These are phyloP conservation scores for Nannoperca australis DNA, from an alignment of 2,797 vertebrate genomes.

Conservation along the genomic window DNA sequence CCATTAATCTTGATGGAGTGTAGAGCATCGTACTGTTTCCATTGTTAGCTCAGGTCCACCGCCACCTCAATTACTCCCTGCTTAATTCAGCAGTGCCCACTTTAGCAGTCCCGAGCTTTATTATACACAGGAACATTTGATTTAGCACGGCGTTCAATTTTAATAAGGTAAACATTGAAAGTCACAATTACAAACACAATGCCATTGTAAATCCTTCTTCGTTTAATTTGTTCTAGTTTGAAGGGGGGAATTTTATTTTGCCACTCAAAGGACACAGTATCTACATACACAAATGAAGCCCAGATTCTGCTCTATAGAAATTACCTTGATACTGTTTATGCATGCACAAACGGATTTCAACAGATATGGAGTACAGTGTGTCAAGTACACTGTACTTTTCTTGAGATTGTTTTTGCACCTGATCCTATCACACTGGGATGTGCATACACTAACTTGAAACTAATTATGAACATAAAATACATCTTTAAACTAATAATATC, in stretches of 20 bases:
- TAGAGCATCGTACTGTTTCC: constrained; percentile 16
- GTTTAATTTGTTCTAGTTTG: constrained; percentile 49
- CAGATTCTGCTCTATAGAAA: constrained; percentile 13
- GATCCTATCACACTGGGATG: too few species aligned
- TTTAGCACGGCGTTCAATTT: constrained; percentile 56
- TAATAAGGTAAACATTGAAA: constrained; percentile 70
- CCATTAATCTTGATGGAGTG: constrained; percentile 55
- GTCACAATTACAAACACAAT: constrained; percentile 59
- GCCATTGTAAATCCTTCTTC: constrained; percentile 29
- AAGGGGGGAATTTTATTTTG: constrained; percentile 48
- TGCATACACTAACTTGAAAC: too few species aligned
- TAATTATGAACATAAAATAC: too few species aligned
- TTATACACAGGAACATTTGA: constrained; percentile 63
- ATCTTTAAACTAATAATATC: too few species aligned
- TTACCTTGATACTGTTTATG: constrained; percentile 31
- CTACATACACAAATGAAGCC: constrained; percentile 29
- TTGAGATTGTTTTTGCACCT: too few species aligned
- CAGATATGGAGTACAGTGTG: background rate
- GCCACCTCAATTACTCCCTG: constrained; percentile 55
- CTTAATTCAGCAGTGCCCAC: constrained; percentile 49
- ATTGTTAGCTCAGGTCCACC: constrained; percentile 44
- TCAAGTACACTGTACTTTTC: too few species aligned
- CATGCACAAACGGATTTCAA: constrained; percentile 34
- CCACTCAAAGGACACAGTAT: constrained; percentile 45
- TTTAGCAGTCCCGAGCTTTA: constrained; percentile 45